Conservation (phyloP, 2,797 vertebrate species). For the Selene dorsalis region DNA sequence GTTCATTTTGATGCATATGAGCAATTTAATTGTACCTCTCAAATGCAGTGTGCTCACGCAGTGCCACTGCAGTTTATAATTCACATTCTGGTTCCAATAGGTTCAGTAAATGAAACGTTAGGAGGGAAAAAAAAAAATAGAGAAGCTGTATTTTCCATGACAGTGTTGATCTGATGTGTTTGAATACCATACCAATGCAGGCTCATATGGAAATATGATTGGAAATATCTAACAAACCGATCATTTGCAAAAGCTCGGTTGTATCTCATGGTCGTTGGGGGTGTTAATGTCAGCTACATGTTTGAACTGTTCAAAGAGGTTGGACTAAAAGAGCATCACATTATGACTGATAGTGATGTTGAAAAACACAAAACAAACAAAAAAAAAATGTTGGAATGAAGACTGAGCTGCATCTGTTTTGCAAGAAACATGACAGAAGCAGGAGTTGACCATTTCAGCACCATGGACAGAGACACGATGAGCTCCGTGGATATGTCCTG, state of each 20-base stretch:
- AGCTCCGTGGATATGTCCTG: background rate
- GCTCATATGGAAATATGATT: background rate
- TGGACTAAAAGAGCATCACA: background rate
- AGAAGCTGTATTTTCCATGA: background rate
- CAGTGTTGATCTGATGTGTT: background rate
- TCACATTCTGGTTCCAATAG: slow-evolving; percentile 15
- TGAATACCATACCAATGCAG: background rate
- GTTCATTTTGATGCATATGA: slow-evolving; percentile 38
- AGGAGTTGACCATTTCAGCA: slow-evolving; percentile 10
- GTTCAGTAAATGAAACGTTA: slow-evolving; percentile 13
- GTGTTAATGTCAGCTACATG: background rate
- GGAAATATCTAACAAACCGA: background rate
- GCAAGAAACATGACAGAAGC: background rate
- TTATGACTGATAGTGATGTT: background rate
- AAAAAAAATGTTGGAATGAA: background rate
- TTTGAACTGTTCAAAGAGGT: background rate
- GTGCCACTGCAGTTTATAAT: slow-evolving; percentile 24
- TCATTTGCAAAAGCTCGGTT: background rate
- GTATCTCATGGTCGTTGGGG: background rate
- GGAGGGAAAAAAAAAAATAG: background rate
- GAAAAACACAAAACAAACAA: background rate
- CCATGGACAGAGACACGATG: slow-evolving; percentile 10
- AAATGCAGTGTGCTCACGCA: background rate
- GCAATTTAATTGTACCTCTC: slow-evolving; percentile 26
- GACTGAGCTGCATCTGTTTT: background rate